Percentiles rank a stretch among this genome's conserved stretches.
Conservation (phyloP, 2,113 vertebrate genomes). For the Aleadryas rufinucha region DNA sequence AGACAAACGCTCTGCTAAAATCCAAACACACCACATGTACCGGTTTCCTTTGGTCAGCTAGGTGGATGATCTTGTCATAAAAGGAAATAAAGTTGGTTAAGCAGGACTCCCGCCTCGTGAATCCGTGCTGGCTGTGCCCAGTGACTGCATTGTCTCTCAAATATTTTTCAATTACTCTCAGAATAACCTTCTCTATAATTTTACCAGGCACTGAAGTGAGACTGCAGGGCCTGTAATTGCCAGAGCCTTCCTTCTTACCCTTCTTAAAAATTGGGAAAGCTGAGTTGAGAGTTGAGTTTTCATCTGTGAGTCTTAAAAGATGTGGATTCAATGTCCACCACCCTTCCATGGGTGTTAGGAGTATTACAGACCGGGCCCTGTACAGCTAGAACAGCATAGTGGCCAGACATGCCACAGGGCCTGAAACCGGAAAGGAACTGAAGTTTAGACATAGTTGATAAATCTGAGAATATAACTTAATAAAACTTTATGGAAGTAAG, state of each 20-base stretch:
- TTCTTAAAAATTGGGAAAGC: background rate
- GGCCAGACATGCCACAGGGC: background rate
- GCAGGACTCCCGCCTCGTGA: background rate
- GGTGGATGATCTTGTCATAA: background rate
- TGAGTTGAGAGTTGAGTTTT: background rate
- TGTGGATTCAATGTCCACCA: background rate
- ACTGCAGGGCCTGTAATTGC: background rate
- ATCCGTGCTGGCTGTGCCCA: background rate
- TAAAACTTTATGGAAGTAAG: background rate
- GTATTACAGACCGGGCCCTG: background rate
- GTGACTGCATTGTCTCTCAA: background rate
- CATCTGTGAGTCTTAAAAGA: background rate
- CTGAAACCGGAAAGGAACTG: background rate
- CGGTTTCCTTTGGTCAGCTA: background rate
- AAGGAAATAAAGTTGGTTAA: background rate
- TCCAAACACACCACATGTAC: background rate
- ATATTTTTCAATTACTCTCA: background rate
- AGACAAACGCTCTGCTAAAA: background rate
- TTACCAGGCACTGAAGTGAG: background rate
- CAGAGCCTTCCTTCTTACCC: background rate
- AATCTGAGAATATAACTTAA: background rate
- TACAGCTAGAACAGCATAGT: background rate
- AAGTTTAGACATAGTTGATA: background rate
- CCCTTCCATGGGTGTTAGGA: background rate
- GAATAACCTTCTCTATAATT: background rate